Percentiles rank a stretch among this genome's conserved stretches.
These are phyloP conservation scores for Choloepus hoffmanni DNA, from an alignment of 2,113 vertebrate species.

Conservation along the genomic window DNA sequence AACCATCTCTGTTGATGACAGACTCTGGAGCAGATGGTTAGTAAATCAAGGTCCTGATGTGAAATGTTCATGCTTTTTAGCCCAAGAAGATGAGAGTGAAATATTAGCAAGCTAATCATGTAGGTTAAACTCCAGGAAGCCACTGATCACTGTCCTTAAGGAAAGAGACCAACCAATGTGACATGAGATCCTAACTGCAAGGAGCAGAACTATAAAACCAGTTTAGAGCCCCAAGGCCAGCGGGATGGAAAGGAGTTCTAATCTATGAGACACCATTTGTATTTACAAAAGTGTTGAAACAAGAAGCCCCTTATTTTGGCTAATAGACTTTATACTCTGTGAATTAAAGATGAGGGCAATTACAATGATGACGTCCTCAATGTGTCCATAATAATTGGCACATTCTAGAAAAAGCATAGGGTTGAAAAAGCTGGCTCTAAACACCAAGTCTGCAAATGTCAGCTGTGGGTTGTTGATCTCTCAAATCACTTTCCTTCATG, in stretches of 20 bases:
- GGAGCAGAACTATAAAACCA: neutral
- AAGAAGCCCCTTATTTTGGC: constrained; percentile 8
- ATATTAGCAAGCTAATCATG: constrained; percentile 83
- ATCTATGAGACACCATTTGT: neutral
- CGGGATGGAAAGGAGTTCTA: neutral
- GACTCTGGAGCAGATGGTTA: constrained; percentile 88
- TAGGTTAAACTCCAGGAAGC: constrained; percentile 57
- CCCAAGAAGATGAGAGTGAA: constrained; percentile 82
- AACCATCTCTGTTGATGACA: constrained; percentile 86
- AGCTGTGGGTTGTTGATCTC: neutral
- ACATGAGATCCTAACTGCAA: neutral
- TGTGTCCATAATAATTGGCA: neutral
- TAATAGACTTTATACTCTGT: neutral
- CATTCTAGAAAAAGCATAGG: neutral
- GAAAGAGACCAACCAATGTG: neutral
- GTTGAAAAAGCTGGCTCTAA: neutral
- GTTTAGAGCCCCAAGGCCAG: neutral
- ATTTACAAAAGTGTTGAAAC: neutral
- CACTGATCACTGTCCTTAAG: constrained; percentile 59
- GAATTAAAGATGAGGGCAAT: neutral
- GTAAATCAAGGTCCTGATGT: constrained; percentile 88
- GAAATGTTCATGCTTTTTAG: constrained; percentile 84
- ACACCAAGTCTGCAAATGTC: neutral
- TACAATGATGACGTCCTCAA: neutral
- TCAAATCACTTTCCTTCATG: neutral